Evolutionary conservation across 2,113 vertebrate genomes (phyloP), one percentile per base, ranked within the genome.

Genomic region (Stegastes partitus): DNA sequence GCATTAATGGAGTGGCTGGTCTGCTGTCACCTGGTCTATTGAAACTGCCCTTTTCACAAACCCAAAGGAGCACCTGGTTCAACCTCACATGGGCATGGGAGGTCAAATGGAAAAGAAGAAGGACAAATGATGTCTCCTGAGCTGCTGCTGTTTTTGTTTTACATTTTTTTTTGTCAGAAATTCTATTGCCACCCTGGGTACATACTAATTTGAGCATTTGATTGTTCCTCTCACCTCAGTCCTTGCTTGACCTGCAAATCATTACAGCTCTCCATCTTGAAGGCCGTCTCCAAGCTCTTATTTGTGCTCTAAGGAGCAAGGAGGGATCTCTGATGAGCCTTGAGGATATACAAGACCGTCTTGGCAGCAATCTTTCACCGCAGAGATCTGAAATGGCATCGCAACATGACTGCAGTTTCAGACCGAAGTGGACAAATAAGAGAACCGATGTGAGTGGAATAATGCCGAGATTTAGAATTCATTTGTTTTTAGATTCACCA

Each of bases 1-100:
- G 34, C 16, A 11, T 69, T 83, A 83, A 89, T 84, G 76, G 77
- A 81, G 72, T 71, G 61, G 49, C 81, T 69, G 57, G 51, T 70
- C 69, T 57, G 78, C 69, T 70, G 61, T 80, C 54, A 21, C 72
- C 55, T 70, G 61, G 74, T 84, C 79, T 76, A 34, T 80, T 81
- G 58, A 81, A 85, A 85, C 39, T 71, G 63, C 42, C 74, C 50
- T 81, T 79, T 85, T 73, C 7, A 4, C 19, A 77, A 76, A 79
- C 55, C 63, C 47, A 5, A 4, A 79, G 74, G 28, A 81, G 56
- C 47, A 47, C 19, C 11, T 56, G 69, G 58, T 68, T 22, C 68
- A 66, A 21, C 22, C 53, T 68, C 49, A 12, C 15, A 25, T 4
- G 11, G 37, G 55, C n/a, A 16, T 23, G 39, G 14, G 45, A 3